Percentiles rank a stretch among this genome's conserved stretches.
Conservation (phyloP, 2,888 invertebrate species). For the Deroplatys truncata region DNA sequence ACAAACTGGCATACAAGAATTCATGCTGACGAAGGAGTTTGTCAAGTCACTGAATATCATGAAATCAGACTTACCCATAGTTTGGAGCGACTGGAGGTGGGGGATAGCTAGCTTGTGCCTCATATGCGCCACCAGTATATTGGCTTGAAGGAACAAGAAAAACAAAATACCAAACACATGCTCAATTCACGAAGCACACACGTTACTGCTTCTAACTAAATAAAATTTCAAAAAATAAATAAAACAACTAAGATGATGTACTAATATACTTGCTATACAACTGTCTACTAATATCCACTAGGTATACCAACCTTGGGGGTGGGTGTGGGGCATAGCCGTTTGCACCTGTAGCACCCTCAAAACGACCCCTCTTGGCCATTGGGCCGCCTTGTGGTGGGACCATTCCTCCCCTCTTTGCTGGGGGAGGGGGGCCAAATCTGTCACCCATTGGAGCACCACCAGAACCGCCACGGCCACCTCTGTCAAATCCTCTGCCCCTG, state of each 20-base stretch:
- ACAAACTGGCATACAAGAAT: neutral
- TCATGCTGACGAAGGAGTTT: neutral
- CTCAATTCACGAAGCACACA: neutral
- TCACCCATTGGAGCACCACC: conserved; percentile 8
- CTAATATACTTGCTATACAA: neutral
- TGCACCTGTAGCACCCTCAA: conserved; percentile 19
- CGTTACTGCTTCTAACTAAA: neutral
- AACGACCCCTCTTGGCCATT: conserved; percentile 28
- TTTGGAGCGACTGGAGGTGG: conserved; percentile 10
- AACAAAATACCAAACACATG: conserved; percentile 18
- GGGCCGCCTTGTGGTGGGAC: conserved; percentile 24
- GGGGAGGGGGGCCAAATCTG: neutral
- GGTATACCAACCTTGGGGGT: conserved; percentile 10
- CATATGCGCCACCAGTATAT: conserved; percentile 19
- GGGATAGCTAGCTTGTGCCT: conserved; percentile 12
- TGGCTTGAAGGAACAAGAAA: conserved; percentile 20
- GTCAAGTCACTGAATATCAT: neutral
- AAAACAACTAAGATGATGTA: neutral
- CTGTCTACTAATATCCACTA: neutral
- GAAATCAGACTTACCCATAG: conserved; percentile 17
- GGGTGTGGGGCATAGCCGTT: conserved; percentile 23
- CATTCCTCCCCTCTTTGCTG: conserved; percentile 19
- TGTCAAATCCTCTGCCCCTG: conserved; percentile 21
- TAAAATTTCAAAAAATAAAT: neutral
- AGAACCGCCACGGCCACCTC: conserved; percentile 20